A percentile compares a stretch with the other conserved stretches of the same genome.
These are phyloP conservation scores for Eueides isabella DNA, from an alignment of 1,140 invertebrate species.

Conservation along the genomic window DNA sequence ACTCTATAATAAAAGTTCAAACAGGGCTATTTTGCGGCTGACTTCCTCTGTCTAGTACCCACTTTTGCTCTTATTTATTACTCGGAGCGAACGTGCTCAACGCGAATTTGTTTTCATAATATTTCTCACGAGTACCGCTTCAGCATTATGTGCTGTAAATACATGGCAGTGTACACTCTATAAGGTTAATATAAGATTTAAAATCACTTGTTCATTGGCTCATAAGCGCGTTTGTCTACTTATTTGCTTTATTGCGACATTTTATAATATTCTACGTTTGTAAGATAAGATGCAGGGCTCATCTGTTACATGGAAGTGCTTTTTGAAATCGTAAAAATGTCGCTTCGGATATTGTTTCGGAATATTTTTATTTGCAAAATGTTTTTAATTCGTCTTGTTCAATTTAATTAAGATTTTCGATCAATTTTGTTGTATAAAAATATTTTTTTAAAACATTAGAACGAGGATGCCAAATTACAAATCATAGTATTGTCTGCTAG, in stretches of 20 bases:
- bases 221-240: slow-evolving; percentile 73
- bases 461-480: neutral
- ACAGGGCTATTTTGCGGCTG: slow-evolving; percentile 69
- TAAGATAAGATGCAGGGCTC: slow-evolving; percentile 69
- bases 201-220: slow-evolving; percentile 33
- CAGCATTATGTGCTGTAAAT: slow-evolving; percentile 55
- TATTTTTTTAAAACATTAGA: neutral
- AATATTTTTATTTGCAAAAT: neutral
- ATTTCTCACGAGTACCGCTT: slow-evolving; percentile 72
- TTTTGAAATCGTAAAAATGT: slow-evolving; percentile 57
- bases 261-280: slow-evolving; percentile 79
- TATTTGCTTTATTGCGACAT: slow-evolving; percentile 79
- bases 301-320: slow-evolving; percentile 64
- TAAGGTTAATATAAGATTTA: slow-evolving; percentile 39
- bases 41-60: slow-evolving; percentile 61
- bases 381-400: neutral
- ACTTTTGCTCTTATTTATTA: slow-evolving; percentile 80
- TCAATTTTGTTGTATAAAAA: neutral
- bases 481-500: neutral
- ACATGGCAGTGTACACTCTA: slow-evolving; percentile 52
- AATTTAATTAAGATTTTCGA: neutral
- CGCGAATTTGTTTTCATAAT: slow-evolving; percentile 82
- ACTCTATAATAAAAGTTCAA: slow-evolving; percentile 67
- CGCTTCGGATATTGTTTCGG: neutral
- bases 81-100: slow-evolving; percentile 77